Base-by-base conservation (phyloP, 2,113 vertebrate genomes). In the Halcyon malimbica region DNA sequence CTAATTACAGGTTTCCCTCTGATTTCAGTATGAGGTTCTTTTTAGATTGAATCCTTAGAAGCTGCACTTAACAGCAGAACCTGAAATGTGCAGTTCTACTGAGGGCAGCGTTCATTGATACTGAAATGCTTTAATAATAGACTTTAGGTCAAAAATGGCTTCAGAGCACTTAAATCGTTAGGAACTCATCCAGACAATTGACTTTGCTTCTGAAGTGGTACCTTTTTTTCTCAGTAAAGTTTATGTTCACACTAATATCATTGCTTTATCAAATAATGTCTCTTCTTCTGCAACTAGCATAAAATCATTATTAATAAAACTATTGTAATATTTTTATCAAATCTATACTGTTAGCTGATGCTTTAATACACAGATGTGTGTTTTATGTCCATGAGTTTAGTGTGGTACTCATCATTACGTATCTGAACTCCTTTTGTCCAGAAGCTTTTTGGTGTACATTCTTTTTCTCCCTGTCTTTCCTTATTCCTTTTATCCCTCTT, bases 1-100 rank as follows among this genome's bases (percentile, higher is more conserved):
- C 21, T 91, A 94, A 91, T 96, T 96, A 87, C n/a, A 91, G 83
- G 59, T 83, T 91, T 96, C 91, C 44, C 41, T 87, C 77, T 42
- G 75, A 69, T 83, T 94, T 74, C 44, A 46, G 4, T 82, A 33
- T 54, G 60, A 84, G 65, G 33, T 53, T 68, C 26, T 48, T 68
- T 13, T 83, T 68, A 79, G 79, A 37, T 77, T 20, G 78, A 83
- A 73, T 69, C 83, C 18, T 89, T 89, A 33, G 13, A 87, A 71
- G 25, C 64, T 77, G 50, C 16, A 39, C 29, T 54, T 63, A 76
- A 44, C 25, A 84, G n/a, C 54, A 94, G 26, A 76, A 71, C 13
- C 31, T 94, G 37, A 85, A 79, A 35, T 67, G 46, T 56, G 46
- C 51, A 42, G 13, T 89, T 90, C 20, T 77, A 33, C 44, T 68